These are phyloP conservation scores for Lathamus discolor DNA, from an alignment of 2,113 vertebrate species.

Conservation along the genomic window DNA sequence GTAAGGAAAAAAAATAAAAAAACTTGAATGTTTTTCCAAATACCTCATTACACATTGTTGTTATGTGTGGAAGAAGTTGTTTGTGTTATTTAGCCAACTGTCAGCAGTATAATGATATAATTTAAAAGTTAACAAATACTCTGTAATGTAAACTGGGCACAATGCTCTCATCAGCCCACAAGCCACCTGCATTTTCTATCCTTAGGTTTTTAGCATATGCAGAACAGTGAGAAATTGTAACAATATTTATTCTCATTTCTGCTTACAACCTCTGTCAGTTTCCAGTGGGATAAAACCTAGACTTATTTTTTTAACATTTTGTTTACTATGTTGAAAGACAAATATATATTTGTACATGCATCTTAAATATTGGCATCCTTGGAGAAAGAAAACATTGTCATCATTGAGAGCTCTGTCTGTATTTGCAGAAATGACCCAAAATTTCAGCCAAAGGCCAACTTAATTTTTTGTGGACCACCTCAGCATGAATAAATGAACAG, in stretches of 20 bases:
- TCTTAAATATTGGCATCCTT: neutral
- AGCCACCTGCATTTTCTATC: slow-evolving; percentile 5
- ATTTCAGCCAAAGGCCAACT: neutral
- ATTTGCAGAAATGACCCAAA: neutral
- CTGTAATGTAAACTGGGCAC: neutral
- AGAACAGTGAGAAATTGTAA: neutral
- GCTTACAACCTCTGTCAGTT: neutral
- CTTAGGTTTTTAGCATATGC: neutral
- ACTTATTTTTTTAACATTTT: neutral
- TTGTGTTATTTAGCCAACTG: slow-evolving; percentile 33
- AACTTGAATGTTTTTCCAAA: neutral
- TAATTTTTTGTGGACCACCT: neutral
- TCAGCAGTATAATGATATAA: neutral
- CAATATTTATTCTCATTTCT: neutral
- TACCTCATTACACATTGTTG: neutral
- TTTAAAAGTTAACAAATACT: slow-evolving; percentile 28
- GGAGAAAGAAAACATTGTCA: neutral
- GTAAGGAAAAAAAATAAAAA: neutral
- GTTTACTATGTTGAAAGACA: neutral
- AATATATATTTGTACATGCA: neutral
- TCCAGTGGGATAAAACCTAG: neutral
- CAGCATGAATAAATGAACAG: neutral
- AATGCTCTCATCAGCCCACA: neutral
- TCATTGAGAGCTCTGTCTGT: neutral
- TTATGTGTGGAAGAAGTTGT: neutral